Evolutionary conservation across 2,888 invertebrate genomes (phyloP), one percentile per base, ranked within the genome.

Genomic region (Lysandra coridon): DNA sequence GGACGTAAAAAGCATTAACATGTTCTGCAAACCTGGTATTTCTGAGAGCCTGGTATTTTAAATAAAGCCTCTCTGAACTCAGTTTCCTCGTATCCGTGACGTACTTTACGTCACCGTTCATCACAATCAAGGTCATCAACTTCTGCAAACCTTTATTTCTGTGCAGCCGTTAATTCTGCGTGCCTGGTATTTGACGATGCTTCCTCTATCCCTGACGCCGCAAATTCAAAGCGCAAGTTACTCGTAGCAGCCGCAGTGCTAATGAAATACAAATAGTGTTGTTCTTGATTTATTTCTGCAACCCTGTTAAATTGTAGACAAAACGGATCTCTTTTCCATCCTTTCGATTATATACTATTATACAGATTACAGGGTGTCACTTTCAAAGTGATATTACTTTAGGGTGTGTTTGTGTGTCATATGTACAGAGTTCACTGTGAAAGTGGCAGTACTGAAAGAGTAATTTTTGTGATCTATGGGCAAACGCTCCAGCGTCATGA

Each of bases 221-320:
- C 62, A 69, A 64, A 23, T n/a, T 30, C 40, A 40, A 44, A 49
- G 49, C 49, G 69, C 33, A 33, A 12, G 17, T 14, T 12, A 23
- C 23, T 23, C 23, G 23, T 23, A 33, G 69, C 69, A 6, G 14
- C 14, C 69, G 69, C 69, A 23, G 23, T 30, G 69, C 33, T 69
- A 69, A 69, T 69, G 33, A 69, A 69, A 69, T 37, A 69, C 69
- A 69, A 69, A 69, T 37, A 69, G 17, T 69, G 23, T 23, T 64
- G 30, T 64, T 62, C 62, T n/a, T 64, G 33, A 33, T 69, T 69
- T 69, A 69, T 33, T 33, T 2, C 14, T 37, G 69, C 69, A 5
- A 4, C 1, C 17, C 33, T 30, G 69, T 17, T 69, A 14, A 14
- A 37, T 37, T 33, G 30, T 4, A 33, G 14, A 69, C 33, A 33